Base-by-base conservation (phyloP, 2,888 invertebrate species). In the Mactromeris polynyma region DNA sequence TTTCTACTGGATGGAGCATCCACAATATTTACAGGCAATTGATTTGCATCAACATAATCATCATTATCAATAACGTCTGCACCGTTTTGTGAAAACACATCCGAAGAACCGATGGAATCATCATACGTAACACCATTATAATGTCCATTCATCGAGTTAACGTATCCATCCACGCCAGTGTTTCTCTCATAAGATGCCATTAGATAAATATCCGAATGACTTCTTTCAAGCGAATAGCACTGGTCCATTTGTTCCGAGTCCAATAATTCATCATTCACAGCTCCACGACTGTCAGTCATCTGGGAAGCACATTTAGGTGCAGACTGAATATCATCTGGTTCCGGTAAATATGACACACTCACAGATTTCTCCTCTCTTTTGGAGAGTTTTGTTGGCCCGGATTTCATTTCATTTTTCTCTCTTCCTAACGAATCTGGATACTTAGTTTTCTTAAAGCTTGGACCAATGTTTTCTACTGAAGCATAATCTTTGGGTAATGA, bases 401-500 rank as follows among this genome's bases (percentile, higher is more conserved):
- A 7, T 21, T 73, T 46, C 17, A 42, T 46, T 11, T 19, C 38
- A 46, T n/a, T 31, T 73, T 42, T 69, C n/a, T 40, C 54, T 26
- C 26, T 73, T 31, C 42, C 31, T 17, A 33, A 46, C 3, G 40
- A 14, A 3, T 42, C 83, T 26, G 14, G 21, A 51, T 31, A 17
- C 3, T 17, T 83, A 7, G 26, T 46, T 38, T 40, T 69, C 31
- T 73, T 69, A 73, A 19, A 21, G 40, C 21, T 73, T 40, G 33
- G 58, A n/a, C 87, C 87, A n/a, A 87, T 46, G 64, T 69, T 84
- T 87, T 90, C 89, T 19, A 87, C 58, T 21, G 73, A 51, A 38
- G 54, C 31, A 73, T 84, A 90, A 88, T 88, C 81, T 82, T 90
- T 88, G 33, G 91, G 91, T 87, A 92, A 81, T n/a, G 91, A 92